A percentile compares a stretch with the other conserved stretches of the same genome.
Evolutionary conservation across 1,140 invertebrate genomes (phyloP).

Genomic region (Diachasma alloeum): DNA sequence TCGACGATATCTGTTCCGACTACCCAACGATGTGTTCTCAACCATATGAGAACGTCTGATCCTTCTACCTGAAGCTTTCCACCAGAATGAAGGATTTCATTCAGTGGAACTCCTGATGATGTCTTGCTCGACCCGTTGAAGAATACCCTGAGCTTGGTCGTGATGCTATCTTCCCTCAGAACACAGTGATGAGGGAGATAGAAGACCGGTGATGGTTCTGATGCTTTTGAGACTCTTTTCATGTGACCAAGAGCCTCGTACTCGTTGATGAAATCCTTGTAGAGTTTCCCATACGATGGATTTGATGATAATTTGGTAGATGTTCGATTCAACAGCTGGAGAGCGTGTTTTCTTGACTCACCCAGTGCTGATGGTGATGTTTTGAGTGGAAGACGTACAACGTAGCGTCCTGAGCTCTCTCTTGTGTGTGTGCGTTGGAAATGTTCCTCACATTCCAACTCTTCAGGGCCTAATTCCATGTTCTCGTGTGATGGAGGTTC

Average conservation of each 20-base stretch:
- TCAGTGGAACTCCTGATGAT: constrained; percentile 18
- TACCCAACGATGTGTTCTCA: constrained; percentile 21
- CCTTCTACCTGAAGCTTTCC: too few relatives aligned
- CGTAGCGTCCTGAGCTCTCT: neutral
- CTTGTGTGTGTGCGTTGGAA: neutral
- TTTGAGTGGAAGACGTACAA: neutral
- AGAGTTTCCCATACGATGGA: constrained; percentile 46
- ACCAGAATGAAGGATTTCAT: constrained; percentile 14
- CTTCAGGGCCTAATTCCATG: neutral
- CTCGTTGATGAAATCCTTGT: too few relatives aligned
- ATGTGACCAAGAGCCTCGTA: constrained; percentile 51
- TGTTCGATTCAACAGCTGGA: constrained; percentile 25
- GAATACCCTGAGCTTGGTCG: too few relatives aligned
- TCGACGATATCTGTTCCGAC: constrained; percentile 45
- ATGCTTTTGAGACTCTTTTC: neutral
- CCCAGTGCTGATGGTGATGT: neutral
- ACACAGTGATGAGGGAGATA: too few relatives aligned
- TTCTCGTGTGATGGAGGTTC: neutral
- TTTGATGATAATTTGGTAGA: too few relatives aligned
- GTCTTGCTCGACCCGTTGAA: constrained; percentile 8
- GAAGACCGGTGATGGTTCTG: neutral
- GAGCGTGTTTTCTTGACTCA: constrained; percentile 24
- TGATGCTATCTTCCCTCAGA: too few relatives aligned
- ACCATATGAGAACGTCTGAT: too few relatives aligned
- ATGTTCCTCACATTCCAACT: neutral